phyloP scores from a whole-genome alignment of 1,140 invertebrate species.

The Bilobella aurantiaca region DNA sequence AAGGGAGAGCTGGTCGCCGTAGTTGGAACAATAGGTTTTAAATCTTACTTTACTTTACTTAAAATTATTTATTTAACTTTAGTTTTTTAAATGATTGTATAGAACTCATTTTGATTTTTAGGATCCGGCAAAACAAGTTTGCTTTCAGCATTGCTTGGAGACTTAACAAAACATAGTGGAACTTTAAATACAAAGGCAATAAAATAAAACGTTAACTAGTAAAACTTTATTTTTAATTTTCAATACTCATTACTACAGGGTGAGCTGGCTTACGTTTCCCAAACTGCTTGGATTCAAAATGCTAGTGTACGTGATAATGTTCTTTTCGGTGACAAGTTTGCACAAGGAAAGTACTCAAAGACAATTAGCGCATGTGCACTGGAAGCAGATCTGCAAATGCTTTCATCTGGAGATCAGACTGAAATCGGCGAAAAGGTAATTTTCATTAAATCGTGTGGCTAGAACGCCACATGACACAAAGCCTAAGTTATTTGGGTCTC shows the following conservation, averaged over 20 bases:
- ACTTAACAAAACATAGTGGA: conserved; percentile 36
- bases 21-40: conserved; percentile 60
- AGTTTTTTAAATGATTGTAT: no score
- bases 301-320: conserved; percentile 45
- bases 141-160: conserved; percentile 44
- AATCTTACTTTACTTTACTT: no score
- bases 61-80: no score
- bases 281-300: conserved; percentile 50
- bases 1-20: conserved; percentile 73
- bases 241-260: conserved; percentile 33
- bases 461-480: no score
- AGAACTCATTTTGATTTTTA: no score
- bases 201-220: not conserved
- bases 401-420: conserved; percentile 52
- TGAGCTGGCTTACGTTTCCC: conserved; percentile 43
- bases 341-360: conserved; percentile 41
- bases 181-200: conserved; percentile 57
- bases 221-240: not conserved
- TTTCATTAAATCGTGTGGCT: no score
- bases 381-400: conserved; percentile 45
- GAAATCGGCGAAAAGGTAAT: conserved; percentile 48
- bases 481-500: no score
- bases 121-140: conserved; percentile 52
- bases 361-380: conserved; percentile 45
- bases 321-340: conserved; percentile 41